Base-by-base conservation (phyloP, 2,888 invertebrate species). In the Pachymerium ferrugineum region DNA sequence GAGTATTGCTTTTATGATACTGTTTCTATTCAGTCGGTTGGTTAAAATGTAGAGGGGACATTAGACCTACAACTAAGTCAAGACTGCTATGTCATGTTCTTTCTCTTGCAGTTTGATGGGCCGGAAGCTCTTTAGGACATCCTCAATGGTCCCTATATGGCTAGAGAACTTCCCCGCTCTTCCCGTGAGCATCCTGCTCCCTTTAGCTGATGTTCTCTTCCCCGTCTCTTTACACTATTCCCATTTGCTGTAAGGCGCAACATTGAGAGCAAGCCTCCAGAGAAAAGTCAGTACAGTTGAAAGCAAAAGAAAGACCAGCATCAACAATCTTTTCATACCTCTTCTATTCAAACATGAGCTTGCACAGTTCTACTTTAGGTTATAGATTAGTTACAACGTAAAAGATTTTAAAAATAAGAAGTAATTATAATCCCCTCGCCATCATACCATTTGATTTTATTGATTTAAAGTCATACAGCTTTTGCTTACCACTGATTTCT, bases 111-210 rank as follows among this genome's bases (percentile, higher is more conserved):
- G 47, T 47, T 47, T 47, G 47, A 47, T 47, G 47, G 47, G 16
- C 47, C 47, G 47, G 47, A 47, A 47, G 47, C 47, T 47, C 47
- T 47, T 47, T 47, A 47, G 47, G 47, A 47, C 47, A 47, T 47
- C 47, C 47, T 47, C 47, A 19, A 47, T 47, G 47, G 47, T 47
- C 19, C n/a, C 47, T 47, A 47, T 47, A 47, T 19, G 47, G 47
- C 47, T 47, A 47, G 47, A 47, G 47, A 47, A 47, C 47, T 47
- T 19, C 47, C 47, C 14, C 22, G 47, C 19, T 47, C 47, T 47
- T 47, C 47, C 47, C 47, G 47, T 47, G 47, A 47, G 47, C 47
- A 47, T 16, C 47, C 47, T 47, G 16, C 47, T 47, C 47, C 47
- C 6, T 47, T 47, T 47, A n/a, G 19, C 22, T 47, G 47, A 47